Evolutionary conservation across 2,888 invertebrate genomes (phyloP).

Genomic region (Icerya purchasi): DNA sequence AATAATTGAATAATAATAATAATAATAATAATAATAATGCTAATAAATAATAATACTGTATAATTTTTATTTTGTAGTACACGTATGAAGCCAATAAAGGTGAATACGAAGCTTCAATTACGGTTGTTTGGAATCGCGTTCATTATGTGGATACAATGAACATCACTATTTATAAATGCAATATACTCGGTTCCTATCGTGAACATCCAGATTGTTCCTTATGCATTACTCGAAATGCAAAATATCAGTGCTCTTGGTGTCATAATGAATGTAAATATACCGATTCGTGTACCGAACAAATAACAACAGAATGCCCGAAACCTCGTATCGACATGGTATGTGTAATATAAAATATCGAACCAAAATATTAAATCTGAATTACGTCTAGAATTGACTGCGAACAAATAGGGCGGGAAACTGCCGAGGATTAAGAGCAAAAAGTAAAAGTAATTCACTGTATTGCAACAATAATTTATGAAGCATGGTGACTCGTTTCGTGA

Average conservation of each 20-base stretch:
- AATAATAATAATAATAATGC: too few relatives aligned
- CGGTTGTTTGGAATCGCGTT: constrained; percentile 81
- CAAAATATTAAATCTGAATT: too few relatives aligned
- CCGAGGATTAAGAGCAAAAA: too few relatives aligned
- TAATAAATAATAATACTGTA: too few relatives aligned
- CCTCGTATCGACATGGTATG: constrained; percentile 71
- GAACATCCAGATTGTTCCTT: constrained; percentile 90
- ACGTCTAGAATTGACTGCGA: too few relatives aligned
- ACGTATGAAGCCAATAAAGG: constrained; percentile 71
- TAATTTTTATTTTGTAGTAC: constrained; percentile 31
- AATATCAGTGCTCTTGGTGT: constrained; percentile 93
- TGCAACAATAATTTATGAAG: too few relatives aligned
- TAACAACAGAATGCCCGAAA: constrained; percentile 67
- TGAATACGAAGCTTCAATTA: constrained; percentile 70
- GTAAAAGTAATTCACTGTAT: too few relatives aligned
- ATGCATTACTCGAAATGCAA: constrained; percentile 74
- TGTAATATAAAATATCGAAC: constrained; percentile 13
- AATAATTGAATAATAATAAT: too few relatives aligned
- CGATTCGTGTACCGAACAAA: constrained; percentile 58
- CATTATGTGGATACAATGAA: constrained; percentile 79
- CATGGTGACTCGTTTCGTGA: too few relatives aligned
- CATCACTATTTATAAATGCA: constrained; percentile 86
- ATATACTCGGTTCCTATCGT: constrained; percentile 77
- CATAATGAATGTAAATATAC: constrained; percentile 66
- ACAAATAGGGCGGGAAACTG: too few relatives aligned